A percentile compares a stretch with the other conserved stretches of the same genome.
Conservation (phyloP, 1,140 invertebrate genomes). For the Caenorhabditis inopinata region DNA sequence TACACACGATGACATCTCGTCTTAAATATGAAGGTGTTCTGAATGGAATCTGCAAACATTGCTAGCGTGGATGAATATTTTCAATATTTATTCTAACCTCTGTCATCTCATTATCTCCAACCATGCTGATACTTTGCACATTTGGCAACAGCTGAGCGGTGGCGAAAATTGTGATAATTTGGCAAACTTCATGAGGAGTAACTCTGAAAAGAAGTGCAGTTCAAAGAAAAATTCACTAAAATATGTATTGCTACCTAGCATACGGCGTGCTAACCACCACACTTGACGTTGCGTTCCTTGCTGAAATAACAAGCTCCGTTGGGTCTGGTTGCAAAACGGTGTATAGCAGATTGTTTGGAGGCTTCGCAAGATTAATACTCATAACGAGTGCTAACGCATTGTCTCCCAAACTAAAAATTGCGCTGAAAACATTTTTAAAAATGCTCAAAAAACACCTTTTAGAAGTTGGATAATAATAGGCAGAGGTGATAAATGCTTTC, state of each 20-base stretch:
- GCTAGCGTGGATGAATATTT: no score
- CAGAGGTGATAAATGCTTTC: constrained; percentile 7
- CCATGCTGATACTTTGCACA: neutral
- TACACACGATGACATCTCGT: constrained; percentile 5
- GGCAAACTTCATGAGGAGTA: constrained; percentile 3
- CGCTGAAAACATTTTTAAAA: no score
- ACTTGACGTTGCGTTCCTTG: neutral
- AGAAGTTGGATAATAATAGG: constrained; percentile 29
- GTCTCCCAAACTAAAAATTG: constrained; percentile 14
- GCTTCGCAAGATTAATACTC: neutral
- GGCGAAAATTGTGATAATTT: constrained; percentile 3
- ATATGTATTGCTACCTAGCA: neutral
- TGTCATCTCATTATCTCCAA: neutral
- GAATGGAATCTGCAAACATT: constrained; percentile 8
- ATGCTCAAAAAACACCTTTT: neutral
- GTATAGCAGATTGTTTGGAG: neutral
- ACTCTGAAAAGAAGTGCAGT: neutral
- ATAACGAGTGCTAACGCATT: neutral
- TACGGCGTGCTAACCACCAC: neutral
- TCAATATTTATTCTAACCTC: neutral
- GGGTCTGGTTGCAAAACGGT: neutral
- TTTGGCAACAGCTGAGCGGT: neutral
- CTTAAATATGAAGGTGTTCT: neutral
- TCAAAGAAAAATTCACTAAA: neutral
- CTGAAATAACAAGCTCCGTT: neutral